Base-by-base conservation (phyloP, 2,797 vertebrate genomes). In the Helarctos malayanus region DNA sequence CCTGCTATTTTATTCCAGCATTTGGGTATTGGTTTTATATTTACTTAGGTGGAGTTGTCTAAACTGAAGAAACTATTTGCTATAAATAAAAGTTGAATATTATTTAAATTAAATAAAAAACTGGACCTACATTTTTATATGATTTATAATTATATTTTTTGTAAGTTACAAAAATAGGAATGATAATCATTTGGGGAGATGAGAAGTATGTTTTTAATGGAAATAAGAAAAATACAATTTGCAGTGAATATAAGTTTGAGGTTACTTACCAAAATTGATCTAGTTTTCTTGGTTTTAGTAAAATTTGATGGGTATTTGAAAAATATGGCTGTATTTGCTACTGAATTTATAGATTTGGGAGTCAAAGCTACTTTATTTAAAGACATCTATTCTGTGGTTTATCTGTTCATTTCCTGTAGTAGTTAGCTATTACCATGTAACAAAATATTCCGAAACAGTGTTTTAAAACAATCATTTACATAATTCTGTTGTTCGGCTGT, bases 201-300 rank as follows among this genome's bases (percentile, higher is more conserved):
- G 2, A 86, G 94, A 89, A 32, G 0, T 47, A 3, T 88, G 7
- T 61, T 81, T 69, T 94, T 65, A 81, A 75, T 76, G n/a, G 10
- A 49, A 68, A 85, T 91, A 16, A 75, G 35, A 80, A 95, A 89
- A 88, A n/a, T n/a, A 56, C 41, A n/a, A 85, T 92, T 86, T 95
- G 41, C 1, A 87, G 12, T 27, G 16, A 65, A 57, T 91, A 23
- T 45, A 83, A 65, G 19, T 87, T 47, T 63, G 27, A 78, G 1
- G 11, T 80, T 56, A 85, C 16, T 89, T 92, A 89, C 2, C 25
- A 85, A 89, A 29, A 83, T 47, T 35, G 4, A 13, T 59, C 11
- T 35, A 35, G 12, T 71, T 49, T 91, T 90, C 13, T 75, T 80
- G 9, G 73, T 35, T 63, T 78, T 73, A 63, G 63, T 85, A 73